A percentile compares a stretch with the other conserved stretches of the same genome.
Conservation (phyloP, 2,888 invertebrate species). For the Eupithecia tripunctaria region DNA sequence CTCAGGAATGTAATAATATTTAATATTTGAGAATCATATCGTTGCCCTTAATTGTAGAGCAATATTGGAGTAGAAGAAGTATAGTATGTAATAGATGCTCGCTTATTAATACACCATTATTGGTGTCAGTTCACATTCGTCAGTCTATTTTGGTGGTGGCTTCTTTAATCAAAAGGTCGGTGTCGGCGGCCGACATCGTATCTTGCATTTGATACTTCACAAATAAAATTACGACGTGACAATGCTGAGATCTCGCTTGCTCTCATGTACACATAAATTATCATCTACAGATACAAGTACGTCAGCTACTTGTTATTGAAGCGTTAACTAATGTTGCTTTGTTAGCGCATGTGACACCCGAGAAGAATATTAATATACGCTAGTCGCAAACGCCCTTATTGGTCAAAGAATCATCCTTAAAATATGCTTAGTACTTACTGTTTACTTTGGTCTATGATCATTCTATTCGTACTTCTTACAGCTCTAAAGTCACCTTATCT, state of each 20-base stretch:
- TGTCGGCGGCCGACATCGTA: constrained; percentile 40
- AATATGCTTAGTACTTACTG: not conserved
- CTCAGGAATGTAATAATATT: too few species aligned
- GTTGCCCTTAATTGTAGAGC: not conserved
- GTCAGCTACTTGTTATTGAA: constrained; percentile 33
- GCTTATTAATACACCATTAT: constrained; percentile 10
- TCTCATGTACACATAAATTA: constrained; percentile 32
- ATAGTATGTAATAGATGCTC: constrained; percentile 3
- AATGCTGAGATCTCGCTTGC: constrained; percentile 36
- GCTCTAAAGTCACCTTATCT: constrained; percentile 12
- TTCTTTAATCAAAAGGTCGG: constrained; percentile 54
- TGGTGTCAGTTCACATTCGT: constrained; percentile 33
- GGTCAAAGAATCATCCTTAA: constrained; percentile 51
- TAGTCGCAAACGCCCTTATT: constrained; percentile 58
- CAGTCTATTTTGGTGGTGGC: constrained; percentile 47
- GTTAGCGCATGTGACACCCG: constrained; percentile 56
- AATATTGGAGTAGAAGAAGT: not conserved
- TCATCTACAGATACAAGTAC: constrained; percentile 26
- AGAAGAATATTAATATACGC: constrained; percentile 61
- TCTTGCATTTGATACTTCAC: constrained; percentile 38
- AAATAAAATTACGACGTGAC: constrained; percentile 38
- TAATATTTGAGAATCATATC: not conserved
- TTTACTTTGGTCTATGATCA: not conserved
- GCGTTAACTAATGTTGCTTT: constrained; percentile 50
- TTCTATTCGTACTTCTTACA: not conserved